Evolutionary conservation across 2,888 invertebrate species (phyloP).

Genomic region (Andrena chrysosceles): DNA sequence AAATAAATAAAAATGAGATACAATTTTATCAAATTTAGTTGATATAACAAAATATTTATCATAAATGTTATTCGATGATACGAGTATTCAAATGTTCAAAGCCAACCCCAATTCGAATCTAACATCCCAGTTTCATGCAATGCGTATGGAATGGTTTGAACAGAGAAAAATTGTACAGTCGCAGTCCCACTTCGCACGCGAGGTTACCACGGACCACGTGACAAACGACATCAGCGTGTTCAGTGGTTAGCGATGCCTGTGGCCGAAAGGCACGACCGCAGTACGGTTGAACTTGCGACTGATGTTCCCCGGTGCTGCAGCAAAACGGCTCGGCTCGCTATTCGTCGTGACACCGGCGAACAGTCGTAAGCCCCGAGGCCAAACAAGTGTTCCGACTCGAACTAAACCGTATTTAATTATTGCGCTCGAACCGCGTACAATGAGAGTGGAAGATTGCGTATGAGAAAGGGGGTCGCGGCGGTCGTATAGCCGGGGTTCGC

Average conservation of each 20-base stretch:
- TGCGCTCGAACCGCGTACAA: not conserved
- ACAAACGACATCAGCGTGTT: slow-evolving; percentile 45
- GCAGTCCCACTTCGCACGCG: slow-evolving; percentile 6
- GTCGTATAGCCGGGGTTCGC: slow-evolving; percentile 11
- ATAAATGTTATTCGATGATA: too few species aligned
- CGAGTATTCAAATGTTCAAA: too few species aligned
- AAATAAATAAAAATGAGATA: too few species aligned
- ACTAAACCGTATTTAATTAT: slow-evolving; percentile 29
- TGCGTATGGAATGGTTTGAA: too few species aligned
- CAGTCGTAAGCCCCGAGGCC: slow-evolving; percentile 19
- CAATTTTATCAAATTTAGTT: too few species aligned
- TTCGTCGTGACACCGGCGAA: slow-evolving; percentile 22
- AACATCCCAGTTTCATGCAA: too few species aligned
- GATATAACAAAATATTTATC: too few species aligned
- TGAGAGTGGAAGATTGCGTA: slow-evolving; percentile 34
- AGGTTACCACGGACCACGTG: slow-evolving; percentile 34
- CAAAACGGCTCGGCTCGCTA: slow-evolving; percentile 11
- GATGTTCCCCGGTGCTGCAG: slow-evolving; percentile 3
- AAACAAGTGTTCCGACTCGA: slow-evolving; percentile 12
- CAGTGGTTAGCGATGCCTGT: slow-evolving; percentile 26
- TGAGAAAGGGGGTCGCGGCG: slow-evolving; percentile 10
- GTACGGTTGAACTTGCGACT: slow-evolving; percentile 10
- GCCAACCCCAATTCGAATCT: too few species aligned
- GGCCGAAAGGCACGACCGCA: slow-evolving; percentile 33
- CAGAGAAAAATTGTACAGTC: too few species aligned